Evolutionary conservation across 2,113 vertebrate species (phyloP).

Genomic region (Orthonyx spaldingii): DNA sequence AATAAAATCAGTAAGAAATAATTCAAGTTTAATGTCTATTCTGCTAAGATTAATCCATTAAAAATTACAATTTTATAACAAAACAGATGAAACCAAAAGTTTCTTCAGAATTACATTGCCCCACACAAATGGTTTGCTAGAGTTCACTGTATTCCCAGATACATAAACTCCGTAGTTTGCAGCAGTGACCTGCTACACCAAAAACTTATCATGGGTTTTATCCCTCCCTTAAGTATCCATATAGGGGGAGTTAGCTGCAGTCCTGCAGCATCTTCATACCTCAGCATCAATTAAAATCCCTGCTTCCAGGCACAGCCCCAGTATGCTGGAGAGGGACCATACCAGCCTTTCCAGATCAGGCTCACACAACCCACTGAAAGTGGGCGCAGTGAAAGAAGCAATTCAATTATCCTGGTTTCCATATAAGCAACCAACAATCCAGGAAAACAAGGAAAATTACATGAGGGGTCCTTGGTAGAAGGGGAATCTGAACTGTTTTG

Average conservation of each 20-base stretch:
- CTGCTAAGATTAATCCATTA: neutral
- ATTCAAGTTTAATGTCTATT: neutral
- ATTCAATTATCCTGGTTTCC: neutral
- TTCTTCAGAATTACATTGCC: neutral
- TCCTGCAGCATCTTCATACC: neutral
- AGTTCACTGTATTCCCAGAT: neutral
- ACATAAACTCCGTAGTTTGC: rapidly evolving
- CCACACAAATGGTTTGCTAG: rapidly evolving
- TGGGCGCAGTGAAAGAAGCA: neutral
- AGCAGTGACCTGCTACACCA: neutral
- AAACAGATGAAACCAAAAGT: neutral
- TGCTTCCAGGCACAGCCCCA: neutral
- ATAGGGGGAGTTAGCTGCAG: neutral
- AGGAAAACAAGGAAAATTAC: neutral
- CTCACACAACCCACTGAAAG: neutral
- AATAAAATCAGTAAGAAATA: neutral
- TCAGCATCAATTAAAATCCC: neutral
- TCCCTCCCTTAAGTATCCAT: rapidly evolving
- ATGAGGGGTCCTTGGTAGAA: neutral
- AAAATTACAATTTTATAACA: neutral
- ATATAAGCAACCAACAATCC: neutral
- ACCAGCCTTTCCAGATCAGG: neutral
- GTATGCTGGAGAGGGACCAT: rapidly evolving
- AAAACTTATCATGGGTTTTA: neutral
- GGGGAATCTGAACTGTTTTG: neutral